phyloP scores from a whole-genome alignment of 2,113 vertebrate species.

The Hyla sarda region DNA sequence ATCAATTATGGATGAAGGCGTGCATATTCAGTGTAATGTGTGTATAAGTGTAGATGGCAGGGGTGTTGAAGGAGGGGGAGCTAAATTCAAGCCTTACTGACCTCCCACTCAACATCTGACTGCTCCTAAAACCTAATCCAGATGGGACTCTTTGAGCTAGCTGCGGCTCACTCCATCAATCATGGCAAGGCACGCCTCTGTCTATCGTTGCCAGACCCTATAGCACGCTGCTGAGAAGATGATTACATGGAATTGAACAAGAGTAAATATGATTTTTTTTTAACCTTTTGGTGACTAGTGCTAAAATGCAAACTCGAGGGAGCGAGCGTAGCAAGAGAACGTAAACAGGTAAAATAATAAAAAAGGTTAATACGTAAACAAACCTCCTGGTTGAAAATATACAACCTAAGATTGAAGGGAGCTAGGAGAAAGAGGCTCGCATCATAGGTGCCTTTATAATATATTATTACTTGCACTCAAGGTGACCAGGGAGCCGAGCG shows the following conservation, averaged over 20 bases:
- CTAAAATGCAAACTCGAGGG: background rate
- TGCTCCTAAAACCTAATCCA: constrained; percentile 75
- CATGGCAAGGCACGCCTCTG: constrained; percentile 75
- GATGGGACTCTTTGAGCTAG: constrained; percentile 69
- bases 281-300: constrained; percentile 15
- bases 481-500: background rate
- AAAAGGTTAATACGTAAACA: background rate
- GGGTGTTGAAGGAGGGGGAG: constrained; percentile 72
- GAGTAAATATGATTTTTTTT: constrained; percentile 38
- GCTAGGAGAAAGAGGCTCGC: background rate
- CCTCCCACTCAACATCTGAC: constrained; percentile 75
- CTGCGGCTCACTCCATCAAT: constrained; percentile 71
- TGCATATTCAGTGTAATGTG: constrained; percentile 63
- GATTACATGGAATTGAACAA: constrained; percentile 64
- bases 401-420: background rate
- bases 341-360: background rate
- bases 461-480: constrained; percentile 21
- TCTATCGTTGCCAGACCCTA: constrained; percentile 63
- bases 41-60: constrained; percentile 58
- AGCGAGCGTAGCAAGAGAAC: background rate
- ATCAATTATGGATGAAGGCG: constrained; percentile 75
- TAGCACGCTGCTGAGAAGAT: constrained; percentile 69
- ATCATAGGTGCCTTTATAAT: background rate
- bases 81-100: constrained; percentile 72
- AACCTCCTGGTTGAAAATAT: background rate